Evolutionary conservation across 2,888 invertebrate species (phyloP), one percentile per base, ranked within the genome.

Genomic region (Phanerotoma sp.): DNA sequence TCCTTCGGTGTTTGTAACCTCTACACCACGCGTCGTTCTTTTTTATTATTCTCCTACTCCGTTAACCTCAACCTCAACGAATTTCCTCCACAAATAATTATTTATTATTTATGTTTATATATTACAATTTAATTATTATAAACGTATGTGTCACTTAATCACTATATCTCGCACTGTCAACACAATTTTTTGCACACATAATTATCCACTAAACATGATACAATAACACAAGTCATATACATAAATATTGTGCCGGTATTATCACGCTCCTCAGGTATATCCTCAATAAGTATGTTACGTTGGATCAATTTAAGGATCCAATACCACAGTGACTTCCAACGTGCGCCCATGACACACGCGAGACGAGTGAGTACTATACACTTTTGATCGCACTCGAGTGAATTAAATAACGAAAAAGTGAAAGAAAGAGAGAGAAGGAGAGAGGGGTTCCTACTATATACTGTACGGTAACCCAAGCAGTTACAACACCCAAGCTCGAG

Each of bases 281-380:
- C 22, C 35, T 52, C 52, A 41, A 51, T 11, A 9, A 15, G 15
- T 20, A 15, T 48, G 48, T 38, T 52, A 44, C 47, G 38, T 58
- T 58, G 67, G 60, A 60, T 63, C 66, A 65, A 62, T 68, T 66
- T 68, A 65, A 57, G 59, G 63, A 67, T 64, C 62, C 65, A 64
- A 62, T 66, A 66, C 62, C 64, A 58, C 58, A 59, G 56, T 62
- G 60, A 55, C 66, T 63, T 63, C 66, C 68, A 66, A 68, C 69
- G 71, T 69, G 65, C 69, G 67, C 66, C 71, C 73, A 70, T 74
- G 72, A 74, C 74, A 73, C 65, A 71, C 72, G 66, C 72, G 68
- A 66, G 67, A 66, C 69, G 69, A 73, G 71, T 73, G 73, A 73
- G 64, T 62, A 63, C 69, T 20, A 63, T 66, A 62, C 68, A 66